A percentile compares a stretch with the other conserved stretches of the same genome.
Evolutionary conservation across 92 coral and sea anemone genomes (phyloP).

Genomic region (Desmophyllum pertusum): DNA sequence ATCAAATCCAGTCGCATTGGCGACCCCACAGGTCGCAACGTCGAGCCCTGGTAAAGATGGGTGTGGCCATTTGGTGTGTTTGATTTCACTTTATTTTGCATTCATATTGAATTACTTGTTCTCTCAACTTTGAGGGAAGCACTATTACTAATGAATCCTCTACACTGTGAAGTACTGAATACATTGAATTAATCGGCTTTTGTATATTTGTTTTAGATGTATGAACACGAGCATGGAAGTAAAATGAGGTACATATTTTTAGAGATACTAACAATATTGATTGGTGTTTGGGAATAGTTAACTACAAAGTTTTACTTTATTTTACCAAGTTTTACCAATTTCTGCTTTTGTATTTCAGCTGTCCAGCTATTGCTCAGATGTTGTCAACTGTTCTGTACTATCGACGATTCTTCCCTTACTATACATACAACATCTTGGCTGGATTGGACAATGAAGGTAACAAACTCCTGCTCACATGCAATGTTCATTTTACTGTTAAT

Average conservation of each 20-base stretch:
- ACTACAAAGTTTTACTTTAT: no score
- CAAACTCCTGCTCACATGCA: not conserved
- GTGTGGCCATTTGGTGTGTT: no score
- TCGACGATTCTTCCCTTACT: conserved; percentile 95
- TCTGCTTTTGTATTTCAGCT: conserved; percentile 50
- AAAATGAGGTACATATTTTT: conserved; percentile 79
- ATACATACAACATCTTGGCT: conserved; percentile 95
- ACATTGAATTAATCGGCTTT: not conserved
- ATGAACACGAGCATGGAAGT: conserved; percentile 96
- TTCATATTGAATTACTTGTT: no score
- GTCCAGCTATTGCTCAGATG: conserved; percentile 99
- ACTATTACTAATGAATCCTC: no score
- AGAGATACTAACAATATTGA: not conserved
- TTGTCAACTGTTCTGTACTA: conserved; percentile 94
- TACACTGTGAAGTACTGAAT: not conserved
- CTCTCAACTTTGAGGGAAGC: no score
- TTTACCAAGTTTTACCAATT: conserved; percentile 3
- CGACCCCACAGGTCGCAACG: no score
- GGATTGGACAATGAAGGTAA: conserved; percentile 94
- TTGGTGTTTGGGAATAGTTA: no score
- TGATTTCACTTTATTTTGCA: no score
- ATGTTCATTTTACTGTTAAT: not conserved
- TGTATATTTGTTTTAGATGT: conserved; percentile 72
- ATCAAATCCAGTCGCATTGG: no score
- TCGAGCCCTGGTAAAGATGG: no score